Evolutionary conservation across 1,140 invertebrate species (phyloP), one percentile per base, ranked within the genome.

Genomic region (Forficula auricularia): DNA sequence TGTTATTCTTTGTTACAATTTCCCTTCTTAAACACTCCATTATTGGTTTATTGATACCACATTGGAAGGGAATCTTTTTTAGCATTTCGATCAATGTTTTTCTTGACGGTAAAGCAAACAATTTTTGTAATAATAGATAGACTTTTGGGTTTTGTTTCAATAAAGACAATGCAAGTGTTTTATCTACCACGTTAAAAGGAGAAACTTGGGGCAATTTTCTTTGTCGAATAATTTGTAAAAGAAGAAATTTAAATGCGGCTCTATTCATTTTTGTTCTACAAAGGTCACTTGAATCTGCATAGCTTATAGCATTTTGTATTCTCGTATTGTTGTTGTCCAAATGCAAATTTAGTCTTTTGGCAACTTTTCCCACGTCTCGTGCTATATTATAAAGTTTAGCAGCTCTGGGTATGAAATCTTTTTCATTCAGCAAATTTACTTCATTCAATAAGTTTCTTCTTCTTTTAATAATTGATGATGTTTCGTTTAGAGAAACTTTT

Each of bases 31-130:
- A 33, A 22, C 53, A 34, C 27, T 44, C 27, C 35, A 57, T 51
- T 16, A 58, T 19, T 20, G 51, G 45, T 35, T 48, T 43, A 50
- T 53, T 56, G 31, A 55, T 48, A n/a, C 53, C 53, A 15, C 53
- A 40, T 10, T 40, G 44, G 18, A 52, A 48, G 6, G 47, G 45
- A 30, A 52, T 30, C 35, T 51, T 43, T 4, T 19, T 19, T 33
- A 52, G 37, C 1, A 50, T 9, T n/a, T 32, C 43, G 12, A 34
- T 31, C 14, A 52, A 18, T 3, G 48, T 50, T 31, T 46, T 42
- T 19, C 45, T 40, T 19, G 49, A 49, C 38, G 47, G 40, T 9
- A 49, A 15, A 16, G 44, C 36, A 40, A 52, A 49, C 37, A 51
- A 1, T 41, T 47, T 41, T 15, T 39, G 19, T 18, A 51, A 12